Base-by-base conservation (phyloP, 2,113 vertebrate genomes). In the Paramormyrops kingsleyae region DNA sequence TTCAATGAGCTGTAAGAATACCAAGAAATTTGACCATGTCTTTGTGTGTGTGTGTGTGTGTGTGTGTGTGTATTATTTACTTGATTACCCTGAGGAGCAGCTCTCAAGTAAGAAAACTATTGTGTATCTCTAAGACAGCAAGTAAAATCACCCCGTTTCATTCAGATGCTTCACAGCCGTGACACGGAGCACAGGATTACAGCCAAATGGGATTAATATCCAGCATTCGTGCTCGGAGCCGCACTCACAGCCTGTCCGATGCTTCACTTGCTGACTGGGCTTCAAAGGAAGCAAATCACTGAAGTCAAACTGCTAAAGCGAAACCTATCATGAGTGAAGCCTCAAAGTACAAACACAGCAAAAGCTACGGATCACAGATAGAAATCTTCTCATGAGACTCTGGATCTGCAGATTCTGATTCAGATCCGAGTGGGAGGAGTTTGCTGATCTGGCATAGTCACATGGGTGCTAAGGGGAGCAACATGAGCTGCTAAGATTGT, bases 391-490 rank as follows among this genome's bases (percentile, higher is more conserved):
- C 44, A 47, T 50, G 21, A 19, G 5, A 56, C 70, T 84, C 50
- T 0, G 19, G 35, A 35, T 35, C n/a, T 80, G 46, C 86, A 42
- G 49, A 24, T 35, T 50, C 49, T 5, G n/a, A 62, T 66, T 47
- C 56, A 52, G 62, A 74, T 52, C 6, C 0, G 8, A 21, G 17
- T 31, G 21, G 49, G 59, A 62, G 49, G 56, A 52, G 74, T 27
- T 77, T 24, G 12, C 70, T 89, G 89, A 70, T 90, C 52, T 83
- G 53, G 39, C 50, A 74, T 88, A 70, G 42, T 83, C n/a, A 50
- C 27, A 44, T 42, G 39, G 46, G 74, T 83, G 44, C 50, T 17
- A 52, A 17, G 13, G 1, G 1, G 24, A 49, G 3, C 0, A 46
- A 42, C 5, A 1, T 80, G 15, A 27, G 66, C 27, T 31, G 27